Conservation (phyloP, 2,797 vertebrate genomes). For the Enteromius treurensis region DNA sequence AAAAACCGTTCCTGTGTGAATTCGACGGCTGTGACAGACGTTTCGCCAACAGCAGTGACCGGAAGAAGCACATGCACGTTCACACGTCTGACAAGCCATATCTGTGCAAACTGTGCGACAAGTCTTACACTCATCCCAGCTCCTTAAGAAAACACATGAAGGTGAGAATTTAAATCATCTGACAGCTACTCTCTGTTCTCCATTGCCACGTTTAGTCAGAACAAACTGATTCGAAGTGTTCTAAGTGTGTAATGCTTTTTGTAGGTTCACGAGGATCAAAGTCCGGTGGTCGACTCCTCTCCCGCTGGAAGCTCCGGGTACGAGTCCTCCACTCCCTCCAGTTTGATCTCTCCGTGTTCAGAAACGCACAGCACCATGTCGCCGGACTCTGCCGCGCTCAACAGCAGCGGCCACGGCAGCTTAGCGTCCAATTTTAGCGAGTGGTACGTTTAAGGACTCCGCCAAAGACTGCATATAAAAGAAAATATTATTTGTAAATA, state of each 20-base stretch:
- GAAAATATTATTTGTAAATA: constrained; percentile 70
- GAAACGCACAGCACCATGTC: constrained; percentile 80
- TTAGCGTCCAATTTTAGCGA: constrained; percentile 87
- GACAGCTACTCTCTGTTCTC: no score
- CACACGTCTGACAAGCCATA: constrained; percentile 89
- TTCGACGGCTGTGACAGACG: constrained; percentile 87
- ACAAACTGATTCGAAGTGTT: neutral
- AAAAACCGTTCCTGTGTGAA: constrained; percentile 88
- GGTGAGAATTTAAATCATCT: constrained; percentile 65
- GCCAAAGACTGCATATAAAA: constrained; percentile 56
- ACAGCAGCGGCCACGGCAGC: constrained; percentile 72
- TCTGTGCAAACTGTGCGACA: constrained; percentile 89
- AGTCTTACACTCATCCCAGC: constrained; percentile 89
- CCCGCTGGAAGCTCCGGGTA: constrained; percentile 85
- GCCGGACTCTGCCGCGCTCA: constrained; percentile 77
- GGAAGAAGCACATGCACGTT: constrained; percentile 90
- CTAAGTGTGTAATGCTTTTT: neutral
- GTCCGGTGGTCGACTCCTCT: constrained; percentile 78
- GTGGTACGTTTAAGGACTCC: constrained; percentile 82
- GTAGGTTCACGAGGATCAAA: constrained; percentile 83
- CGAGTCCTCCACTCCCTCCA: constrained; percentile 83
- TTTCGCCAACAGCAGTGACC: constrained; percentile 88
- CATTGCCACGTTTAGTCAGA: neutral
- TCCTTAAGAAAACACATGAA: constrained; percentile 88
- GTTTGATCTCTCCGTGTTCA: constrained; percentile 82